A percentile compares a stretch with the other conserved stretches of the same genome.
Evolutionary conservation across 2,113 vertebrate species (phyloP).

Genomic region (Cygnus buccinator): DNA sequence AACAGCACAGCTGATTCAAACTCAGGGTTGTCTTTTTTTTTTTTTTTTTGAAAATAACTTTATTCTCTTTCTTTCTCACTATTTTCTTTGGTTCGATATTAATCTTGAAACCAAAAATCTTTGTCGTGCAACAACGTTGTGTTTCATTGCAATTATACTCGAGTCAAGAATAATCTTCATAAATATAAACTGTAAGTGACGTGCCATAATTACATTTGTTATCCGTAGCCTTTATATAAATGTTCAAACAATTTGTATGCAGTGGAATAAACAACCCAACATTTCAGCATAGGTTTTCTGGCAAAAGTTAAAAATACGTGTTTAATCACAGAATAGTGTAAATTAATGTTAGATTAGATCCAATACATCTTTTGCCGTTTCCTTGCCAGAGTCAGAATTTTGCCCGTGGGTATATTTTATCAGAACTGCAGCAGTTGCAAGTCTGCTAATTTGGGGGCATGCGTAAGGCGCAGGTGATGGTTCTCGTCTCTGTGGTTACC

Average conservation of each 20-base stretch:
- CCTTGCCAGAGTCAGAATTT: neutral
- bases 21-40: neutral
- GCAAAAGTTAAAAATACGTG: neutral
- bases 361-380: neutral
- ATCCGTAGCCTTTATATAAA: neutral
- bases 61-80: neutral
- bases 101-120: neutral
- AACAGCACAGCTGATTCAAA: neutral
- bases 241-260: neutral
- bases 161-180: neutral
- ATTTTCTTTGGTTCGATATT: neutral
- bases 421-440: neutral
- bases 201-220: slow-evolving; percentile 13
- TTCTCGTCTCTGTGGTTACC: neutral
- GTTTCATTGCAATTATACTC: neutral
- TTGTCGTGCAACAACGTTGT: neutral
- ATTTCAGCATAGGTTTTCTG: slow-evolving; percentile 8
- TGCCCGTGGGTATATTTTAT: neutral
- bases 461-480: neutral
- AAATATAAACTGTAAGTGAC: neutral
- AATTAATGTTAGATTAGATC: neutral
- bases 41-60: neutral
- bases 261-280: neutral
- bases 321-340: neutral
- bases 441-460: neutral